Conservation (phyloP, 2,797 vertebrate genomes). For the Chiroxiphia lanceolata region DNA sequence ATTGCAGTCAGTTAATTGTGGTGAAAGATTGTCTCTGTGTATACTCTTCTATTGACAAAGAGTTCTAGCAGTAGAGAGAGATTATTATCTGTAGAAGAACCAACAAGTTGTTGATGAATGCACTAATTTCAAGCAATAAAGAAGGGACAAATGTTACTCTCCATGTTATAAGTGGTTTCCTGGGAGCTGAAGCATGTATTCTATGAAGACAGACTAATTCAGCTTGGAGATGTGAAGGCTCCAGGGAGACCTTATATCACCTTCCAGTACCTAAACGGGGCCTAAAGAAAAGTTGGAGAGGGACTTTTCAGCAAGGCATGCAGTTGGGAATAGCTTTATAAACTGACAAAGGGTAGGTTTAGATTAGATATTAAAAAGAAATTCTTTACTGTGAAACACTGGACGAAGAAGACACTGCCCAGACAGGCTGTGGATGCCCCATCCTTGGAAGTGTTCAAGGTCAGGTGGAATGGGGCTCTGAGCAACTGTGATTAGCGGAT, state of each 20-base stretch:
- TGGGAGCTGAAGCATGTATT: background rate
- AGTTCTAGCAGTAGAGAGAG: background rate
- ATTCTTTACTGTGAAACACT: background rate
- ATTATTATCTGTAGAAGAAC: background rate
- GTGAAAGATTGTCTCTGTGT: background rate
- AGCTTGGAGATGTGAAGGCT: background rate
- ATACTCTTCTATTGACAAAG: background rate
- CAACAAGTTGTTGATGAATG: background rate
- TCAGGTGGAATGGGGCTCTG: too few relatives aligned
- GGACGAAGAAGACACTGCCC: background rate
- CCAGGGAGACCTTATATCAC: background rate
- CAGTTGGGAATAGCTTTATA: background rate
- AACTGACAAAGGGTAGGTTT: background rate
- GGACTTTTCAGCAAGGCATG: background rate
- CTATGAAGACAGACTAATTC: background rate
- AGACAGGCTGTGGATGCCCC: background rate
- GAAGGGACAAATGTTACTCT: background rate
- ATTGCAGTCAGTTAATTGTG: background rate
- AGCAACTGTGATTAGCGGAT: background rate
- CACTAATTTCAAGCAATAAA: background rate
- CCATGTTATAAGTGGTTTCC: accelerated
- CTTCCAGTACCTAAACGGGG: background rate
- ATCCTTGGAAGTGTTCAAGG: background rate
- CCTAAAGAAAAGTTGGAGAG: background rate
- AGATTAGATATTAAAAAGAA: background rate